Percentiles rank a stretch among this genome's conserved stretches.
These are phyloP conservation scores for Arbacia lixula DNA, from an alignment of 53 echinoderm and acorn worm species.

Conservation along the genomic window DNA sequence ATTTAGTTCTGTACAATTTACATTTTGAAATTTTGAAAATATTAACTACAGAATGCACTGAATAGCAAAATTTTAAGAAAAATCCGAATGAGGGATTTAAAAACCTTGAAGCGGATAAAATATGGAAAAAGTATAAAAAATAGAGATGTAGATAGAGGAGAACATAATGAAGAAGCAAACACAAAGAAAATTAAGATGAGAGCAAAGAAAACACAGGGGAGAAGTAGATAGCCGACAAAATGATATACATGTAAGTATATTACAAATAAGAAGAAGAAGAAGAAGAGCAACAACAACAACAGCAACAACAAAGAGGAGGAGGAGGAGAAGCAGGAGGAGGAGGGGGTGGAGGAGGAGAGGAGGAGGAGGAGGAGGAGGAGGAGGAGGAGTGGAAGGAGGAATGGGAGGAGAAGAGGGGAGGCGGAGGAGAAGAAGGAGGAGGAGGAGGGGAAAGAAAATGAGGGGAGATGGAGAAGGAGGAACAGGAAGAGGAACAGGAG, in stretches of 20 bases:
- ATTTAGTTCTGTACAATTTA: too few species aligned
- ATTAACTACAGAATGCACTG: too few species aligned
- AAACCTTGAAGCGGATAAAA: too few species aligned
- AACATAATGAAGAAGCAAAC: too few species aligned
- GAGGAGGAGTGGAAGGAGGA: neutral
- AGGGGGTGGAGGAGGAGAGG: neutral
- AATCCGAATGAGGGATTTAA: too few species aligned
- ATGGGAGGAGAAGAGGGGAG: neutral
- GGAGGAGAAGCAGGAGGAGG: constrained; percentile 6
- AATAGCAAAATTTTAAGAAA: too few species aligned
- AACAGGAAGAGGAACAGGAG: neutral
- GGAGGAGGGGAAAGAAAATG: neutral
- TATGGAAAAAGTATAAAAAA: neutral
- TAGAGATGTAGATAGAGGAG: neutral
- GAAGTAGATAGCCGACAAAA: neutral
- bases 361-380: neutral
- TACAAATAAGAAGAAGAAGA: neutral
- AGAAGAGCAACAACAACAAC: neutral
- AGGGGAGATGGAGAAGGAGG: neutral
- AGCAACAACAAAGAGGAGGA: neutral
- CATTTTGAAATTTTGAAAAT: too few species aligned
- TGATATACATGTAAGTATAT: neutral
- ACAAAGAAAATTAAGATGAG: constrained; percentile 18
- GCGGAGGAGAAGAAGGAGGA: neutral
- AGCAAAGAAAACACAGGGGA: constrained; percentile 11